Percentiles rank a stretch among this genome's conserved stretches.
Evolutionary conservation across 2,888 invertebrate genomes (phyloP).

Genomic region (Urechis unicinctus): DNA sequence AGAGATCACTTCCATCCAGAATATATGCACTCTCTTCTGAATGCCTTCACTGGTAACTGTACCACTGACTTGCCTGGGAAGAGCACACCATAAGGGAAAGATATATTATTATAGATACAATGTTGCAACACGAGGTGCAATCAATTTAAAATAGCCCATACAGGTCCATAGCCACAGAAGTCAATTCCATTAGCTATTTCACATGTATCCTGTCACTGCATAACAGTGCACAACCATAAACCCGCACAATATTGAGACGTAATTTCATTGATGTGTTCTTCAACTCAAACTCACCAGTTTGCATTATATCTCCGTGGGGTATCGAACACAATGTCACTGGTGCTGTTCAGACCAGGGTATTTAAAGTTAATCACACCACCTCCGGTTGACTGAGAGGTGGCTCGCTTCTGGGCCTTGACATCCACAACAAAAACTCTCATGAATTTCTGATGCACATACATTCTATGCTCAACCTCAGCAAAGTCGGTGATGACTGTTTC

Average conservation of each 20-base stretch:
- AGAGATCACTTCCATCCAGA: not conserved
- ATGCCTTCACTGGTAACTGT: no score
- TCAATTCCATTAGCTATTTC: no score
- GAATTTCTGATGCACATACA: not conserved
- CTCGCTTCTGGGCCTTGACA: not conserved
- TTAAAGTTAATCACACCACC: not conserved
- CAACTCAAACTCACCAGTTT: not conserved
- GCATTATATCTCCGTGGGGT: not conserved
- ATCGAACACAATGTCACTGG: not conserved
- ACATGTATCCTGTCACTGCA: no score
- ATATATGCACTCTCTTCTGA: not conserved
- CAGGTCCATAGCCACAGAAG: no score
- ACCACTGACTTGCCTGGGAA: no score
- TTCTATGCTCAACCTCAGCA: not conserved
- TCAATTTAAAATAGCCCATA: no score
- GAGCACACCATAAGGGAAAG: no score
- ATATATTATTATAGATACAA: no score
- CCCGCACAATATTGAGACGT: no score
- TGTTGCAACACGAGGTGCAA: no score
- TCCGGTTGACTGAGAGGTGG: not conserved
- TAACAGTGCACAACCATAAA: no score
- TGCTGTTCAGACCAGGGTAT: not conserved
- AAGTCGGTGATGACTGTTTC: not conserved
- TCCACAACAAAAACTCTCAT: not conserved
- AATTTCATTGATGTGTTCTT: no score